Base-by-base conservation (phyloP, 2,113 vertebrate species). In the Podocnemis expansa region DNA sequence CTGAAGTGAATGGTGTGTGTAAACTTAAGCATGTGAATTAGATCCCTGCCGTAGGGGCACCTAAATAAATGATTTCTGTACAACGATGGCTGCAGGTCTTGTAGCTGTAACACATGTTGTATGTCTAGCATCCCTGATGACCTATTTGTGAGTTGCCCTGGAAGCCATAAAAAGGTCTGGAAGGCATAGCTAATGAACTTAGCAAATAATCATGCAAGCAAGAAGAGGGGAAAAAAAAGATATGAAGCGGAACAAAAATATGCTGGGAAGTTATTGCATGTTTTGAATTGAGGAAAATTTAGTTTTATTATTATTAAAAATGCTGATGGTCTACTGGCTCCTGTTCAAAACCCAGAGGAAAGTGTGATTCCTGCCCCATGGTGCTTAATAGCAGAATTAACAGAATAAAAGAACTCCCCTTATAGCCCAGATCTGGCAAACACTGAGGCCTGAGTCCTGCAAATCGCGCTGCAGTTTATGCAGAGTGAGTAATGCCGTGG, bases 161-260 rank as follows among this genome's bases (percentile, higher is more conserved):
- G 73, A 93, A 97, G 92, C 88, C 94, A 90, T 91, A 89, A 97
- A 93, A 95, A 93, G 78, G 56, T 96, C 89, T 94, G 93, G 89
- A 90, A 97, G 93, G 88, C 63, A 96, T 2, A 54, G 94, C 91
- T 93, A 78, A 93, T 91, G 2, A 56, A 91, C 91, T 90, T 91
- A 92, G 93, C 93, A 96, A 96, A 96, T 93, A 96, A 93, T 94
- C 94, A 94, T 91, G 73, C 87, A 93, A 94, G 93, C 90, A 94
- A 90, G 95, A 90, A 91, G 52, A 80, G 92, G 94, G n/a, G 9
- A 0, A 38, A 82, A 43, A 2, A 25, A 34, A 27, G 49, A 21
- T 52, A 52, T 52, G 14, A n/a, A n/a, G n/a, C 10, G 34, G 19
- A n/a, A 38, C 19, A 10, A 82, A 79, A 54, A 25, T 9, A 56